Percentiles rank a stretch among this genome's conserved stretches.
phyloP scores from a whole-genome alignment of 2,888 invertebrate species.

The Pammene fasciana region DNA sequence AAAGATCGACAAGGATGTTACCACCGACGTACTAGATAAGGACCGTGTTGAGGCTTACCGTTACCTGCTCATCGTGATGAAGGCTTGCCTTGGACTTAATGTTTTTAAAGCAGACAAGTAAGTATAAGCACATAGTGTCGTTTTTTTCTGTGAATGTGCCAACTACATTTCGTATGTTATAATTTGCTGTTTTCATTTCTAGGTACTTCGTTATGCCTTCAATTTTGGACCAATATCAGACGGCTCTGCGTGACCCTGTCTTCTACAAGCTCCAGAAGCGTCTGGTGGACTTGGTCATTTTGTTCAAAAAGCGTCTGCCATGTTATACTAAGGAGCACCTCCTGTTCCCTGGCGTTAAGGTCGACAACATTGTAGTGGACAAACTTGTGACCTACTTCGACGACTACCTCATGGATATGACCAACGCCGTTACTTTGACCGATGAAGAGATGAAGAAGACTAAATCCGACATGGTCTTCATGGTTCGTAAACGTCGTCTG shows the following conservation, averaged over 20 bases:
- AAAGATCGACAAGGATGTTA: conserved; percentile 64
- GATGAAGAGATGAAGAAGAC: conserved; percentile 77
- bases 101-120: conserved; percentile 68
- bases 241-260: conserved; percentile 88
- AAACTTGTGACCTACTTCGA: conserved; percentile 88
- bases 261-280: conserved; percentile 88
- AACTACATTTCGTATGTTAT: neutral
- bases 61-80: conserved; percentile 82
- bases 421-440: conserved; percentile 81
- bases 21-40: conserved; percentile 55
- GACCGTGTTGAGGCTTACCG: conserved; percentile 79
- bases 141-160: no score
- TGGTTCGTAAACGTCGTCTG: conserved; percentile 85
- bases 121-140: conserved; percentile 45
- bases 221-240: conserved; percentile 85
- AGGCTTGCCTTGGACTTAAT: conserved; percentile 74
- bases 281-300: conserved; percentile 79
- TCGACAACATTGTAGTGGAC: conserved; percentile 85
- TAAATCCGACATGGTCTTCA: conserved; percentile 74
- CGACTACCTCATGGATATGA: conserved; percentile 85
- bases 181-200: conserved; percentile 38
- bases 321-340: conserved; percentile 86
- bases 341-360: conserved; percentile 85
- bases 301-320: conserved; percentile 84
- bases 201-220: conserved; percentile 83